phyloP scores from a whole-genome alignment of 2,797 vertebrate species.

The Xiphorhynchus erythropygius region DNA sequence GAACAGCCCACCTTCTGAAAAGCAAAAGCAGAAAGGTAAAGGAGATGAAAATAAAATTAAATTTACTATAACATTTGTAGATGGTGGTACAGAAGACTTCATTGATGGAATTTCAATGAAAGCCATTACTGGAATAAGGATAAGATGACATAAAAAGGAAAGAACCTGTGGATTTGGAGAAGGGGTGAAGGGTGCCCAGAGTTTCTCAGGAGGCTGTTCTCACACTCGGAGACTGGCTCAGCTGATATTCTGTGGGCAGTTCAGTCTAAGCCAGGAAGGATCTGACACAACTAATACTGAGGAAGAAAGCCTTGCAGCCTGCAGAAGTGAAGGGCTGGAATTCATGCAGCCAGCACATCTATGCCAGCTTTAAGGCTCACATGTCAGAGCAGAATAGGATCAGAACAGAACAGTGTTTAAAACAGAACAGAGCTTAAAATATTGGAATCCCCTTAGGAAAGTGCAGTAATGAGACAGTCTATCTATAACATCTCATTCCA shows the following conservation, averaged over 20 bases:
- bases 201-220: not conserved
- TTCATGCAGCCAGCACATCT: not conserved
- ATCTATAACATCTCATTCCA: not conserved
- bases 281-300: not conserved
- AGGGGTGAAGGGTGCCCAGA: accelerated
- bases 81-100: not conserved
- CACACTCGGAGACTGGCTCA: not conserved
- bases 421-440: not conserved
- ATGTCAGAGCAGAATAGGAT: not conserved
- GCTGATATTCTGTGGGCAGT: not conserved
- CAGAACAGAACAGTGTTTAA: not conserved
- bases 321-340: not conserved
- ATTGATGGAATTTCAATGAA: not conserved
- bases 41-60: accelerated
- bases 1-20: not conserved
- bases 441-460: not conserved
- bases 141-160: not conserved
- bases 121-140: not conserved
- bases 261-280: not conserved
- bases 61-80: not conserved
- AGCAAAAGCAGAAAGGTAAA: not conserved
- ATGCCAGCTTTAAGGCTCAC: not conserved
- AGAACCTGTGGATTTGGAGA: not conserved
- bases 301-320: not conserved
- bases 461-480: not conserved